Evolutionary conservation across 2,888 invertebrate genomes (phyloP), one percentile per base, ranked within the genome.

Genomic region (Galeopsomyia nigrocyanea): DNA sequence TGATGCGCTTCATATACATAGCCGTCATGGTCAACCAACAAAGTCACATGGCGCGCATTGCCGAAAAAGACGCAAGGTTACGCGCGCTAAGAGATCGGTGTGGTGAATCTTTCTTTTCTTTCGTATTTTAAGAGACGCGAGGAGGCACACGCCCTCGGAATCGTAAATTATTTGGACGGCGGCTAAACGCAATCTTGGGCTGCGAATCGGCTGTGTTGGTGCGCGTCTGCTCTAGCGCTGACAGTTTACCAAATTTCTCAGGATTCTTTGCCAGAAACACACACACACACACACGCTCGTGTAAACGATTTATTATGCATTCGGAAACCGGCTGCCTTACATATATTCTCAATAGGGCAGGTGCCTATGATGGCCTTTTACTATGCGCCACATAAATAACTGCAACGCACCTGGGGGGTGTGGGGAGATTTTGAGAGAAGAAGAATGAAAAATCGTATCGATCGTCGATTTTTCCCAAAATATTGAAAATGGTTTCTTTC

Each of bases 231-330:
- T 26, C 64, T 64, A 65, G 58, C 71, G 71, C 22, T 67, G 71
- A 71, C 61, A 61, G 58, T 16, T 22, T 39, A 68, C n/a, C 58
- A 57, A 51, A 71, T 60, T 56, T 56, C 26, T 31, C 39, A n/a
- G 47, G 22, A 70, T 58, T 47, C 61, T 57, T 39, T 10, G 47
- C 14, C 39, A 39, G 39, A 39, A 1, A 39, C 39, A 39, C 39
- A 9, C 39, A 5, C 31, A n/a, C n/a, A n/a, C n/a, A n/a, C n/a
- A n/a, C n/a, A n/a, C n/a, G n/a, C n/a, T n/a, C n/a, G n/a, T n/a
- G 49, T 51, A 63, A 67, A 31, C 67, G 71, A 72, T 72, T 72
- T 72, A 50, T 67, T 63, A 57, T 67, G 55, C 49, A 5, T 26
- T 26, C 17, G 19, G 6, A n/a, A 21, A 7, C 47, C 50, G 39